Conservation (phyloP, 1,140 invertebrate species). For the Phymastichus coffea region DNA sequence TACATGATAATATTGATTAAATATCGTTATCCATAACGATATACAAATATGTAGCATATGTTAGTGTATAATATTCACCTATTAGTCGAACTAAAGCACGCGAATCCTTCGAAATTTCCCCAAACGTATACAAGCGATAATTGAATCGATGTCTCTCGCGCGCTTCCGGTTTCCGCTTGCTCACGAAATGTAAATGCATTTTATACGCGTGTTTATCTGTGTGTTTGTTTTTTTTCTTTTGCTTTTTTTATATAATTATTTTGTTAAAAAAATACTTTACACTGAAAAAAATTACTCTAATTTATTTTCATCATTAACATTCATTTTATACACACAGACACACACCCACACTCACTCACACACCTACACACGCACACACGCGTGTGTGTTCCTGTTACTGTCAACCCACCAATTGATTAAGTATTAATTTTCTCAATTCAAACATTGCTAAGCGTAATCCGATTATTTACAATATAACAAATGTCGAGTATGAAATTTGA, state of each 20-base stretch:
- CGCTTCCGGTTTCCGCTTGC: background rate
- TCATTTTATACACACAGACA: too few relatives aligned
- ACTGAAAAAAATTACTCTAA: constrained; percentile 16
- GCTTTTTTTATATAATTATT: too few relatives aligned
- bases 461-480: constrained; percentile 30
- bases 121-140: constrained; percentile 13
- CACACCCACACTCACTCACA: too few relatives aligned
- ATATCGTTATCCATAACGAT: constrained; percentile 18
- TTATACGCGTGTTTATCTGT: constrained; percentile 9
- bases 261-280: constrained; percentile 16
- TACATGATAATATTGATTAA: constrained; percentile 13
- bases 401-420: too few relatives aligned
- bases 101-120: constrained; percentile 6
- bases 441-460: constrained; percentile 25
- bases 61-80: constrained; percentile 16
- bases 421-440: constrained; percentile 15
- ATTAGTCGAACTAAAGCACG: constrained; percentile 20
- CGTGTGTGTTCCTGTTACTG: too few relatives aligned
- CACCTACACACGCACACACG: too few relatives aligned
- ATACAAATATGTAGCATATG: constrained; percentile 19
- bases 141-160: constrained; percentile 11
- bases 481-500: constrained; percentile 23
- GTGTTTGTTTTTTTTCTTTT: constrained; percentile 17
- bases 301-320: too few relatives aligned
- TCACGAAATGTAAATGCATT: constrained; percentile 3